A percentile compares a stretch with the other conserved stretches of the same genome.
phyloP scores from a whole-genome alignment of 2,797 vertebrate species.

The Rhincodon typus region DNA sequence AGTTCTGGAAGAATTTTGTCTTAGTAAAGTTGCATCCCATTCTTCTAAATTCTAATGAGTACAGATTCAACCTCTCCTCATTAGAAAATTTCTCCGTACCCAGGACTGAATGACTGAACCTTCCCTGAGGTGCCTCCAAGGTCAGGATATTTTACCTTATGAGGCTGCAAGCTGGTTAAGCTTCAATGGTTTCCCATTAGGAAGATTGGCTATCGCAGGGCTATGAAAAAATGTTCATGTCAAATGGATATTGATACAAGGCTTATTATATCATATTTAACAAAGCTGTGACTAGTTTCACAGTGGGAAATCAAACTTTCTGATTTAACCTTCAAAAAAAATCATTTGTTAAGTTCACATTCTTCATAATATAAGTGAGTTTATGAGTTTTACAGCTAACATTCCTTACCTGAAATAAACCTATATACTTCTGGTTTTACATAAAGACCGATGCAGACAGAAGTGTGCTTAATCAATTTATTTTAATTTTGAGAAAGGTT shows the following conservation, averaged over 20 bases:
- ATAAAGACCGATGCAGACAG: too few species aligned
- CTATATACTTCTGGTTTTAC: background rate
- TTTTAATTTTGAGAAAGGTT: background rate
- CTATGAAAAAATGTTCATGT: background rate
- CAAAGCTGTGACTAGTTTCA: constrained; percentile 1
- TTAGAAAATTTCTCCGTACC: too few species aligned
- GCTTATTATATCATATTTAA: background rate
- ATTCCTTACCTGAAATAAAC: background rate
- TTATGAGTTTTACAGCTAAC: constrained; percentile 1
- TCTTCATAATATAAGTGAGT: background rate
- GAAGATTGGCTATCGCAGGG: background rate
- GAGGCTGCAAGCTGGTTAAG: background rate
- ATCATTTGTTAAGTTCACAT: background rate
- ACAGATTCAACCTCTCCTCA: too few species aligned
- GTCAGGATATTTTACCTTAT: too few species aligned
- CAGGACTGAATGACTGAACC: too few species aligned
- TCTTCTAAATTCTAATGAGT: too few species aligned
- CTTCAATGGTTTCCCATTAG: background rate
- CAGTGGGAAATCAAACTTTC: background rate
- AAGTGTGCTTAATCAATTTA: background rate
- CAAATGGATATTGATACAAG: background rate
- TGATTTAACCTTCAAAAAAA: background rate
- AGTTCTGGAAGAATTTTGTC: too few species aligned
- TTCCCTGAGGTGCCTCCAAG: too few species aligned
- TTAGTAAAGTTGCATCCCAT: too few species aligned